A percentile compares a stretch with the other conserved stretches of the same genome.
These are phyloP conservation scores for Menidia menidia DNA, from an alignment of 2,797 vertebrate genomes.

Conservation along the genomic window DNA sequence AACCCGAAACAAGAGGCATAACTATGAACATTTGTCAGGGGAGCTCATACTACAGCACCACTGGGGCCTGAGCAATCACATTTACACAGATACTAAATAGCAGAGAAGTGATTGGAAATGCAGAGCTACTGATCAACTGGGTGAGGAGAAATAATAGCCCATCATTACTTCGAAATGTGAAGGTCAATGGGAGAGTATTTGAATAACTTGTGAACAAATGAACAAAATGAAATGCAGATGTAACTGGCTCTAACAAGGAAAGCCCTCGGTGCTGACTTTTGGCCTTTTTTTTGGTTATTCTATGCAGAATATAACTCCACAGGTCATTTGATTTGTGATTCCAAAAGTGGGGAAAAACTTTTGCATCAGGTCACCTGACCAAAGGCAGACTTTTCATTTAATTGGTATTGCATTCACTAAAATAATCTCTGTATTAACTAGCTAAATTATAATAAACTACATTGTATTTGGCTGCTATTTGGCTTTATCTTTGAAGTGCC, in stretches of 20 bases:
- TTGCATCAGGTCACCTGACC: too few species aligned
- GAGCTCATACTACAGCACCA: background rate
- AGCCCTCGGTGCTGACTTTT: background rate
- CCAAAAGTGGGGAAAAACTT: background rate
- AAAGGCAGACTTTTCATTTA: too few species aligned
- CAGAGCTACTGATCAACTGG: background rate
- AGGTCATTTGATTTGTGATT: background rate
- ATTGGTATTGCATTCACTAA: too few species aligned
- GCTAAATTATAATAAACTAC: too few species aligned
- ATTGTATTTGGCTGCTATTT: too few species aligned
- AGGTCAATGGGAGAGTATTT: background rate
- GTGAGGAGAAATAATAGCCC: background rate
- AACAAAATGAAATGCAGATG: background rate
- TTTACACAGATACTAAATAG: background rate
- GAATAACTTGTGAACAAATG: background rate
- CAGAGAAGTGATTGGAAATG: background rate
- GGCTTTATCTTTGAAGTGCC: too few species aligned
- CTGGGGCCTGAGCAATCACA: background rate
- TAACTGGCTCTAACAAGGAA: slow-evolving; percentile 2
- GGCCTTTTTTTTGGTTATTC: too few species aligned
- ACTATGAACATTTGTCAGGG: too few species aligned
- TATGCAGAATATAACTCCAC: too few species aligned
- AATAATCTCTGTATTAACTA: too few species aligned
- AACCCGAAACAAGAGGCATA: too few species aligned
- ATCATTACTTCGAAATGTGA: slow-evolving; percentile 1